A percentile compares a stretch with the other conserved stretches of the same genome.
Conservation (phyloP, 2,797 vertebrate species). For the Toxotes lorentzi region DNA sequence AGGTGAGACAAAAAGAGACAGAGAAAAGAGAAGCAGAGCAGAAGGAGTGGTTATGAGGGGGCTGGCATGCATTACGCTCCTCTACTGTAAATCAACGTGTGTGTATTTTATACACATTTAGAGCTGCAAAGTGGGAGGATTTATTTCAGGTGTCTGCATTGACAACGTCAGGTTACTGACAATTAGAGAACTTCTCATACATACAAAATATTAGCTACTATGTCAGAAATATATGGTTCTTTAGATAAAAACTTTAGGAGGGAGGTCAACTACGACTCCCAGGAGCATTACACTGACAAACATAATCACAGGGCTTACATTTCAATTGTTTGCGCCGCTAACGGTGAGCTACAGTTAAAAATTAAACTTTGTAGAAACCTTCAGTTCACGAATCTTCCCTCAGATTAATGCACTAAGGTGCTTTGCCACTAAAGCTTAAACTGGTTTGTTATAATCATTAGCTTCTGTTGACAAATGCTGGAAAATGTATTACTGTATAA, state of each 20-base stretch:
- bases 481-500: neutral
- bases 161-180: neutral
- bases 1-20: slow-evolving; percentile 87
- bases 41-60: slow-evolving; percentile 82
- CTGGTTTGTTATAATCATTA: neutral
- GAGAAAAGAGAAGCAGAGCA: slow-evolving; percentile 79
- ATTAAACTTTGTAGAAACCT: neutral
- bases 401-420: neutral
- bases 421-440: neutral
- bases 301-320: neutral
- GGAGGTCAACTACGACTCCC: neutral
- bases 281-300: neutral
- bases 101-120: slow-evolving; percentile 35
- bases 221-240: neutral
- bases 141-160: neutral
- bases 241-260: neutral
- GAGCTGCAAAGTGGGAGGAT: slow-evolving; percentile 59
- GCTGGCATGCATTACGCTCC: slow-evolving; percentile 76
- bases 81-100: slow-evolving; percentile 36
- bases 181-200: neutral
- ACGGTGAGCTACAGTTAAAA: neutral
- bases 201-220: neutral
- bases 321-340: slow-evolving; percentile 2
- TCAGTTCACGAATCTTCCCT: neutral
- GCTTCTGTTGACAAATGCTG: neutral